Base-by-base conservation (phyloP, 2,888 invertebrate genomes). In the Dermolepida albohirtum region DNA sequence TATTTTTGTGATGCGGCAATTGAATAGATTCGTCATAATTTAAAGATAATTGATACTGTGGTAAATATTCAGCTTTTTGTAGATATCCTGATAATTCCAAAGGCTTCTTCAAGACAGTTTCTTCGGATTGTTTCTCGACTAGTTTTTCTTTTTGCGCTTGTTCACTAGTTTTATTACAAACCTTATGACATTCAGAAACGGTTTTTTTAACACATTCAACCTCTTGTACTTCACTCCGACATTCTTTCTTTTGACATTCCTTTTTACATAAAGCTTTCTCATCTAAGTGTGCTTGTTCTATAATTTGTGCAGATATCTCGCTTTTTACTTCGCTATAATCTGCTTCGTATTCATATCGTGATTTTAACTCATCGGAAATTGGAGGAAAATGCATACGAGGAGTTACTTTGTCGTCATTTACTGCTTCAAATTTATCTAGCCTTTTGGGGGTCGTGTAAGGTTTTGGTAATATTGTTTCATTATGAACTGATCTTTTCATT, bases 31-130 rank as follows among this genome's bases (percentile, higher is more conserved):
- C 73, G 14, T 72, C 73, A 49, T 71, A 73, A 44, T 72, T 69
- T 47, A 74, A 67, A 17, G 69, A 65, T 40, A 70, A 86, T 82
- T 90, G 90, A 78, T 90, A 90, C 66, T 87, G 83, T 7, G 90
- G 90, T 77, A 90, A 86, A 77, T 83, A 84, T 74, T 89, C 88
- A 14, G 89, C 86, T 81, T 87, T 88, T 68, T 89, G 89, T 72
- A 90, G 83, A 67, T 73, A 63, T 5, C 76, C 68, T 39, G 75
- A 71, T 44, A 77, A 66, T 22, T 74, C 77, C 16, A 75, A 39
- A 4, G 82, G 78, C 72, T 79, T 81, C 59, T 78, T 78, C 17
- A 74, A 69, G 11, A 80, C 67, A 0, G 78, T 72, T 66, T 78
- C 75, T 66, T 81, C 80, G 2, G 75, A 74, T 73, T 80, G 78